Conservation (phyloP, 2,888 invertebrate species). For the Microdon myrmicae region DNA sequence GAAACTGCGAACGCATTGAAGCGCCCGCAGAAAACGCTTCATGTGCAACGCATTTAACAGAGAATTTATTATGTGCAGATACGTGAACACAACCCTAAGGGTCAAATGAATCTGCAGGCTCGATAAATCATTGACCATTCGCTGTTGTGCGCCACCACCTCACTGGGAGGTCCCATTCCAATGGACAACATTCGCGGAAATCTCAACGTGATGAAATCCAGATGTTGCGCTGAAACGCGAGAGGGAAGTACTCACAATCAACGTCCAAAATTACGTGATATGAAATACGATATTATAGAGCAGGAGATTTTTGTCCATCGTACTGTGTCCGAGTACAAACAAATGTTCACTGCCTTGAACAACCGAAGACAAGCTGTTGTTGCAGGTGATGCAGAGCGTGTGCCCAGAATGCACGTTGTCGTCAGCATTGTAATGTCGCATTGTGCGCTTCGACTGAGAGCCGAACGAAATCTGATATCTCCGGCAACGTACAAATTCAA, state of each 20-base stretch:
- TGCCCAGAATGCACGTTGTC: conserved; percentile 9
- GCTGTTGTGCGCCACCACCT: conserved; percentile 15
- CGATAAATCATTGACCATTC: conserved; percentile 24
- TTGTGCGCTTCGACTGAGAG: conserved; percentile 17
- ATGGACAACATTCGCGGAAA: conserved; percentile 23
- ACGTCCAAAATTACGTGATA: conserved; percentile 37
- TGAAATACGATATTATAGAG: conserved; percentile 49
- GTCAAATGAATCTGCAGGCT: conserved; percentile 22
- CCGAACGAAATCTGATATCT: conserved; percentile 45
- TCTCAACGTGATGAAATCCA: conserved; percentile 19
- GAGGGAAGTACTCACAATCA: conserved; percentile 4
- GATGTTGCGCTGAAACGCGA: conserved; percentile 19
- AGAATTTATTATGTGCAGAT: conserved; percentile 47
- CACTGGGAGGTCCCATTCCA: conserved; percentile 39
- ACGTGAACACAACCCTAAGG: conserved; percentile 37
- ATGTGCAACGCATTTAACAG: conserved; percentile 3
- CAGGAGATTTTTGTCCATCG: conserved; percentile 44
- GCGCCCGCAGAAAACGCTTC: conserved; percentile 16
- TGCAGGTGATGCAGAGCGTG: conserved; percentile 43
- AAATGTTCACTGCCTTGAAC: too few relatives aligned
- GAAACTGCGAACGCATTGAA: background rate
- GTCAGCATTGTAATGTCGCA: conserved; percentile 27
- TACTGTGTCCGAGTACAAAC: too few relatives aligned
- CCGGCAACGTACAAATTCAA: conserved; percentile 51
- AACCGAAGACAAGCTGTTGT: conserved; percentile 12